Base-by-base conservation (phyloP, 2,888 invertebrate genomes). In the Cerastoderma edule region DNA sequence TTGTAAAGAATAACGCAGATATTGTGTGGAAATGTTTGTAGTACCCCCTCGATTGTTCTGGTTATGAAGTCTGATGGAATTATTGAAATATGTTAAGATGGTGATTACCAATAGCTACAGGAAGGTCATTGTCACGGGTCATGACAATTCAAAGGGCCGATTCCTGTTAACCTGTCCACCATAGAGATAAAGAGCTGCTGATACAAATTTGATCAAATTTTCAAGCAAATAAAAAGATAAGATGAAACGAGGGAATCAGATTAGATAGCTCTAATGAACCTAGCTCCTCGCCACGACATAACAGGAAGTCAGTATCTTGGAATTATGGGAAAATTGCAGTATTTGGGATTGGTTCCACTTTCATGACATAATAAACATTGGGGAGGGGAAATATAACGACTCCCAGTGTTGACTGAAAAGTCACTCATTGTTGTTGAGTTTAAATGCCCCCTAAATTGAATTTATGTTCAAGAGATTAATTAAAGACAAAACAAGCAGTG, bases 131-230 rank as follows among this genome's bases (percentile, higher is more conserved):
- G 68, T 74, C 74, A 74, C 28, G 67, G 75, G 66, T 75, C 75
- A 75, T 16, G 35, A 32, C 4, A 27, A 39, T 53, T 75, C 70
- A 75, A 75, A 75, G 75, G 69, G 54, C 50, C 22, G 24, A 44
- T 27, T 32, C 22, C 53, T 73, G 63, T 67, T 73, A 63, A 48
- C 46, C 46, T 48, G 44, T 44, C 57, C 3, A 60, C 44, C 32
- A 10, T 13, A 2, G 33, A 33, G 75, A 75, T 73, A 67, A 73
- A 32, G 53, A 28, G 56, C 19, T 50, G 46, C 53, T 57, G 48
- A 63, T 50, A 81, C 73, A 81, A 78, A 81, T 78, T 81, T 73
- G 75, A 81, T 75, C 78, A 78, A 81, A 81, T 81, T 81, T 81
- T 81, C 78, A 60, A 71, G 81, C 73, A 78, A 73, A 81, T 81